Evolutionary conservation across 2,797 vertebrate genomes (phyloP), one percentile per base, ranked within the genome.

Genomic region (Poecilia gillii): DNA sequence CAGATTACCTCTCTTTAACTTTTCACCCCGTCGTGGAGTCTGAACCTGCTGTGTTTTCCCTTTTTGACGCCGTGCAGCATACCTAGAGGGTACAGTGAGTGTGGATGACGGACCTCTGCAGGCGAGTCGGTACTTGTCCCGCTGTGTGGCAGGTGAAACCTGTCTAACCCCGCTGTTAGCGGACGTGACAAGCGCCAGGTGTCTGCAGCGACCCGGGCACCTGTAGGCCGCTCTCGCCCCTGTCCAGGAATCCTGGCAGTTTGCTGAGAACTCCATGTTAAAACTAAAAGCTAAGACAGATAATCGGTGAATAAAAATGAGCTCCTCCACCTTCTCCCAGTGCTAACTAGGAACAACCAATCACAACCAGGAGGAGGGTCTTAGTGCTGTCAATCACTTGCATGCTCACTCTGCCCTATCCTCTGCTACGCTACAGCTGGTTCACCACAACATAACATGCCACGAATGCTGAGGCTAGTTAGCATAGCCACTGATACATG

Each of bases 101-200:
- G 74, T 1, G 36, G 49, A 6, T 82, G 85, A 25, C 62, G 14
- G 77, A 75, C 80, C 47, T 78, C 80, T 51, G 23, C 45, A 14
- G 45, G 86, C 94, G 1, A 85, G 95, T 93, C 49, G 20, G 2
- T 77, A 91, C 95, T 90, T 83, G 95, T 82, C 86, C 81, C 8
- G 49, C 76, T 9, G 88, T 76, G 80, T 0, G 16, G 89, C 94
- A 90, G 93, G 94, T 93, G 93, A 92, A 96, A 95, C 95, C 93
- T 86, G 95, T 95, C 91, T 78, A 84, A 89, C 92, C 83, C 92
- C 92, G 76, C 68, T 8, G 84, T 73, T 83, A 81, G 87, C 85
- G 76, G 90, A 92, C 86, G 79, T 88, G 81, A 79, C 64, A 73
- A 88, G 71, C n/a, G 33, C 14, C 3, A 33, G 76, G 55, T 41